Conservation (phyloP, 2,113 vertebrate species). For the Pycnonotus jocosus region DNA sequence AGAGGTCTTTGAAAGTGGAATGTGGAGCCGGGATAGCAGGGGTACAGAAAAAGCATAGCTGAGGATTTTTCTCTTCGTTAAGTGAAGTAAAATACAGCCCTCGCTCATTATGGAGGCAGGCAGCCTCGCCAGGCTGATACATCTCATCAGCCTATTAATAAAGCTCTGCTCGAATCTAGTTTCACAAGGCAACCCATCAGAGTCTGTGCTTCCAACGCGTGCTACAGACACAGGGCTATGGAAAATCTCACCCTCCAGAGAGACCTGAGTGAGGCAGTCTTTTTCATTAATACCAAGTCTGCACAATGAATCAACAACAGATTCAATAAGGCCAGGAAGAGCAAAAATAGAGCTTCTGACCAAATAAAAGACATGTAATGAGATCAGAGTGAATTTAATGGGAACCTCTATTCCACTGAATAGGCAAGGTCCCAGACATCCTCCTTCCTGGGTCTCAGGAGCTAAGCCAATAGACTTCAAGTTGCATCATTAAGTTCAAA, state of each 20-base stretch:
- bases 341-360: constrained; percentile 52
- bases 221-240: constrained; percentile 31
- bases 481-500: constrained; percentile 67
- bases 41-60: constrained; percentile 43
- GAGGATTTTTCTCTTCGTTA: constrained; percentile 56
- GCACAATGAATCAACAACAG: constrained; percentile 65
- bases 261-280: constrained; percentile 37
- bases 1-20: constrained; percentile 58
- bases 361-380: constrained; percentile 34
- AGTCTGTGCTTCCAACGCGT: constrained; percentile 1
- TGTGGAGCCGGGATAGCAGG: constrained; percentile 7
- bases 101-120: constrained; percentile 54
- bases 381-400: constrained; percentile 47
- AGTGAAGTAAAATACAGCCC: constrained; percentile 49
- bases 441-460: constrained; percentile 55
- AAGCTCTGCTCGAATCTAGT: constrained; percentile 40
- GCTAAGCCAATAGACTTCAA: constrained; percentile 55
- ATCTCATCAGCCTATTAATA: constrained; percentile 66
- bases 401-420: constrained; percentile 45
- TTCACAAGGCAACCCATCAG: constrained; percentile 54
- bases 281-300: constrained; percentile 44
- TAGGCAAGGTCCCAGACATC: constrained; percentile 39
- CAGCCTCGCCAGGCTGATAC: constrained; percentile 44
- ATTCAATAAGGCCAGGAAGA: constrained; percentile 66
- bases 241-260: constrained; percentile 47